Percentiles rank a stretch among this genome's conserved stretches.
Conservation (phyloP, 2,113 vertebrate species). For the Gobius niger region DNA sequence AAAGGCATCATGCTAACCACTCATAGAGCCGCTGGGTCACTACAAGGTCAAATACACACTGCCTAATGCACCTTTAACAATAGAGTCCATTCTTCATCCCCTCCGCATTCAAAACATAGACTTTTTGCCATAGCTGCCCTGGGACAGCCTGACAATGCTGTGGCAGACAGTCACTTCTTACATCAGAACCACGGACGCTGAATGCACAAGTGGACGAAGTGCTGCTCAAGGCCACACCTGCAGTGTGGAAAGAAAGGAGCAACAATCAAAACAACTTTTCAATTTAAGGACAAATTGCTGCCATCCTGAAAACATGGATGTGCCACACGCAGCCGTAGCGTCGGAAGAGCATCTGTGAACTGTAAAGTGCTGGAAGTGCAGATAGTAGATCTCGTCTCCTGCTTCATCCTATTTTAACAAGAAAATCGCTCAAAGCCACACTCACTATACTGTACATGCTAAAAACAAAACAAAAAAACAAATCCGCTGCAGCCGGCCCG, state of each 20-base stretch:
- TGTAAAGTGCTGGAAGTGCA: conserved; percentile 61
- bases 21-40: too few species aligned
- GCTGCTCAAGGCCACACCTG: background rate
- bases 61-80: too few species aligned
- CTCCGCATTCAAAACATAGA: conserved; percentile 16
- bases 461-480: conserved; percentile 53
- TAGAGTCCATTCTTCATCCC: too few species aligned
- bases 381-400: conserved; percentile 48
- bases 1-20: too few species aligned
- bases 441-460: conserved; percentile 44
- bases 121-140: conserved; percentile 18
- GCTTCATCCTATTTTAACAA: conserved; percentile 56
- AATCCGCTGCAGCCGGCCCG: conserved; percentile 38
- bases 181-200: background rate
- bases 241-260: background rate
- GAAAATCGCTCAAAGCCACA: conserved; percentile 61
- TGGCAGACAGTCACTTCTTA: background rate
- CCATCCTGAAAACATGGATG: conserved; percentile 25
- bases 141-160: background rate
- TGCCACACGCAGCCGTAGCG: conserved; percentile 35
- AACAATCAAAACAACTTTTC: background rate
- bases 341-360: conserved; percentile 47
- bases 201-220: background rate
- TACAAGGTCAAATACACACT: too few species aligned
- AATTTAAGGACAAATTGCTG: background rate